Base-by-base conservation (phyloP, 2,888 invertebrate species). In the Drosophila algonquin region DNA sequence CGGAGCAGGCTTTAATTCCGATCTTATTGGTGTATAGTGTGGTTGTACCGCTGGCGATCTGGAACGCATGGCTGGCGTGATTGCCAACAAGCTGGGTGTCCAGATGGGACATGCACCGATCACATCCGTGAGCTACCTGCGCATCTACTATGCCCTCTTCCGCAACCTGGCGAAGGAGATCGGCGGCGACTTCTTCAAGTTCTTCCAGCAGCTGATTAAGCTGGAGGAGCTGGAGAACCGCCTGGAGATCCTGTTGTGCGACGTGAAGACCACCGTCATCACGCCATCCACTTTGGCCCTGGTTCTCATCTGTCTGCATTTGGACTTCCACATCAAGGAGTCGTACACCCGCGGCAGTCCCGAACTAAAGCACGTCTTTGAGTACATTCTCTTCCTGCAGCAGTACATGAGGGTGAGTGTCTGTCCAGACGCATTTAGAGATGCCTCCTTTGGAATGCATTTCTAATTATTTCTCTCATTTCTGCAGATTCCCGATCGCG, bases 11-110 rank as follows among this genome's bases (percentile, higher is more conserved):
- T 7, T 45, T 40, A 6, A 53, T 21, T 2, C 14, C 14, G 4
- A 10, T 21, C 0, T n/a, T 46, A 12, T 4, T 0, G 30, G 30
- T 59, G 1, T 32, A 96, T 30, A 96, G 91, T 96, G 96, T 89
- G 95, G 96, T 89, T 97, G 97, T 93, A 96, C 97, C 30, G 94
- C 95, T 58, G 95, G 96, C 82, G 98, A 98, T 93, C 94, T 98
- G 88, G 93, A 94, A 24, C 95, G 98, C 78, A 98, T 98, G 98
- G 96, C 97, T 63, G 94, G 94, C 68, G 95, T 97, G 69, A 95
- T 98, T 85, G 94, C 94, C 21, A 95, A 95, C 92, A 98, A 98
- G 93, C 93, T 97, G 83, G 95, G 95, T 77, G 94, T 94, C 73
- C 93, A 93, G 73, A 93, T 93, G 76, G 94, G 93, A 62, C 93